Base-by-base conservation (phyloP, 2,888 invertebrate species). In the Mythimna ferrago region DNA sequence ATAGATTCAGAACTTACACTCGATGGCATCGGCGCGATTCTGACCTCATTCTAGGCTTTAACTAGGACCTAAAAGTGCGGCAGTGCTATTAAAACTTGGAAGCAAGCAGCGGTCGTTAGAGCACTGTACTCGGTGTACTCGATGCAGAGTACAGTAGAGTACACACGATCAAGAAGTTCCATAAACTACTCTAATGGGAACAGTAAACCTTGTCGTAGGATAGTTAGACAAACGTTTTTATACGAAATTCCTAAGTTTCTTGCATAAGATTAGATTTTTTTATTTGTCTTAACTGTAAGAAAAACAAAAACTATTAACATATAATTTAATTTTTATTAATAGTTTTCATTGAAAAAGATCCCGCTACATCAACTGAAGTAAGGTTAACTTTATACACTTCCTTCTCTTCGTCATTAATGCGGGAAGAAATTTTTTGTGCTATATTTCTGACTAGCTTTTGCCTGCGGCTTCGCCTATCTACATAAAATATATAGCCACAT, bases 41-140 rank as follows among this genome's bases (percentile, higher is more conserved):
- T 89, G 90, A 91, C 92, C 90, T 87, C 90, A 86, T 93, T 93
- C 83, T 87, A 79, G 86, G 86, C 88, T 90, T 89, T 91, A 92
- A 92, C 92, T 90, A 87, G 91, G 85, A 91, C 88, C 91, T 92
- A 92, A 93, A 94, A 93, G 91, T 92, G 90, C 85, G 89, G 89
- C 87, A 80, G 84, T 86, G 88, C 93, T 92, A 93, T 94, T 93
- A 93, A 94, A 94, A 94, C 92, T 94, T 93, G 87, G 88, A 88
- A 84, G 91, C 89, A 89, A 89, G 89, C 90, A 88, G 87, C 62
- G 89, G 90, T 93, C 92, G 94, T 94, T 93, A 94, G 90, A 89
- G 88, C 89, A 86, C 88, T 89, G 89, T 90, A 90, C 91, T 92
- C 58, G 76, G 63, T 78, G 56, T 90, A 90, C 91, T 92, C 62